Evolutionary conservation across 2,888 invertebrate species (phyloP).

Genomic region (Agriopis leucophaearia): DNA sequence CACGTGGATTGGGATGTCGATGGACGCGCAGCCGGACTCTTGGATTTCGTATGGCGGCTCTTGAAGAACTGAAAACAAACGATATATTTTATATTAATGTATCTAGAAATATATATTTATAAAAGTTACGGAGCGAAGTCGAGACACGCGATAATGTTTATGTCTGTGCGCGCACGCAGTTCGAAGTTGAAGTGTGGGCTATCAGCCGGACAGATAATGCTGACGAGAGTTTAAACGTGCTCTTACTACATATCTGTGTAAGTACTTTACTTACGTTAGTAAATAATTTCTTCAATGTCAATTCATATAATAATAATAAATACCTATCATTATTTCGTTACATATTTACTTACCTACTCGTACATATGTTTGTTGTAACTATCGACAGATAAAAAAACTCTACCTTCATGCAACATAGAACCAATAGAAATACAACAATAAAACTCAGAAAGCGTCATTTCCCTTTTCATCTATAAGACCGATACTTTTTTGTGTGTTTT

Average conservation of each 20-base stretch:
- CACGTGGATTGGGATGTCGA: conserved; percentile 81
- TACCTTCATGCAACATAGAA: too few species aligned
- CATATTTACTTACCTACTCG: not conserved
- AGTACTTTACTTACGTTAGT: conserved; percentile 35
- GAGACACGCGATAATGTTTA: conserved; percentile 58
- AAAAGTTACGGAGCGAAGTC: conserved; percentile 41
- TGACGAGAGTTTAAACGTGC: conserved; percentile 62
- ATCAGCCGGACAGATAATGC: conserved; percentile 68
- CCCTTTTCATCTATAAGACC: conserved; percentile 18
- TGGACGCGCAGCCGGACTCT: conserved; percentile 80
- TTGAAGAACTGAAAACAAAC: conserved; percentile 69
- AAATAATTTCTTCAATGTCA: conserved; percentile 34
- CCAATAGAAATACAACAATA: too few species aligned
- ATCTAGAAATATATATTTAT: not conserved
- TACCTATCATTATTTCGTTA: not conserved
- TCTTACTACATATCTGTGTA: conserved; percentile 21
- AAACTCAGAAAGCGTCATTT: not conserved
- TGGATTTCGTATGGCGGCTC: conserved; percentile 84
- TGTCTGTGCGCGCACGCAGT: conserved; percentile 40
- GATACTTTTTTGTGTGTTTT: too few species aligned
- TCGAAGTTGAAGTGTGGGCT: conserved; percentile 57
- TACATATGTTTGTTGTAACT: too few species aligned
- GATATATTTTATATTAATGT: conserved; percentile 43
- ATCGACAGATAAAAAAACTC: too few species aligned
- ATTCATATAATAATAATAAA: not conserved